These are phyloP conservation scores for Dicranocentrus wangi DNA, from an alignment of 2,888 invertebrate species.

Conservation along the genomic window DNA sequence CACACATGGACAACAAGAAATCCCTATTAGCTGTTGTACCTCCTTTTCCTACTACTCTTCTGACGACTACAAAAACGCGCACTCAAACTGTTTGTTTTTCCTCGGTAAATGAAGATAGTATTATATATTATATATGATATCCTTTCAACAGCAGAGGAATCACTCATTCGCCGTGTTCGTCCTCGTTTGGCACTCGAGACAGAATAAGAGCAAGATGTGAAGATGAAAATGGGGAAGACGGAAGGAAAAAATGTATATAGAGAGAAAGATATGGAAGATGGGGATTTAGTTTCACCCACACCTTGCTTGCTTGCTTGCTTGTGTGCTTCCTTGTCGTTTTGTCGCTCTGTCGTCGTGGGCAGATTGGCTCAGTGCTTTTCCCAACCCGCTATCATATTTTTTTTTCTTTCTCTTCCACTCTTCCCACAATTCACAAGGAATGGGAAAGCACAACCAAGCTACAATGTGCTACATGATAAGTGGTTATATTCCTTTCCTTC, in stretches of 20 bases:
- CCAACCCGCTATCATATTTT: slow-evolving; percentile 12
- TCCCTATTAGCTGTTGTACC: no score
- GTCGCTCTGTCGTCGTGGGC: slow-evolving; percentile 24
- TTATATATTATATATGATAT: no score
- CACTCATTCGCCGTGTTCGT: slow-evolving; percentile 10
- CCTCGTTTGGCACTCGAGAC: slow-evolving; percentile 28
- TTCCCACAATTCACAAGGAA: slow-evolving; percentile 4
- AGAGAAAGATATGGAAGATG: slow-evolving; percentile 34
- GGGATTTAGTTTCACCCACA: slow-evolving; percentile 55
- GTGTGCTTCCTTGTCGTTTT: slow-evolving; percentile 20
- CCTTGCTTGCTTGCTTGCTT: slow-evolving; percentile 30
- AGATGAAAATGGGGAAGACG: slow-evolving; percentile 7
- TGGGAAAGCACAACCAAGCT: slow-evolving; percentile 45
- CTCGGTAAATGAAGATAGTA: no score
- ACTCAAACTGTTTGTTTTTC: no score
- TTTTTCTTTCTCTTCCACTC: slow-evolving; percentile 39
- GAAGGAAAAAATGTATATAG: slow-evolving; percentile 4
- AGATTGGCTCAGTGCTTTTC: slow-evolving; percentile 27
- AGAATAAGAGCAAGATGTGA: slow-evolving; percentile 23
- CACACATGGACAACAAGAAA: no score
- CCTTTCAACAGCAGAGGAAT: background rate
- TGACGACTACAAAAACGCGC: no score
- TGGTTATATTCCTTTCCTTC: slow-evolving; percentile 35
- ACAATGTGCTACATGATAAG: slow-evolving; percentile 37
- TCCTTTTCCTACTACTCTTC: no score